Base-by-base conservation (phyloP, 2,113 vertebrate genomes). In the Todiramphus saurophagus region DNA sequence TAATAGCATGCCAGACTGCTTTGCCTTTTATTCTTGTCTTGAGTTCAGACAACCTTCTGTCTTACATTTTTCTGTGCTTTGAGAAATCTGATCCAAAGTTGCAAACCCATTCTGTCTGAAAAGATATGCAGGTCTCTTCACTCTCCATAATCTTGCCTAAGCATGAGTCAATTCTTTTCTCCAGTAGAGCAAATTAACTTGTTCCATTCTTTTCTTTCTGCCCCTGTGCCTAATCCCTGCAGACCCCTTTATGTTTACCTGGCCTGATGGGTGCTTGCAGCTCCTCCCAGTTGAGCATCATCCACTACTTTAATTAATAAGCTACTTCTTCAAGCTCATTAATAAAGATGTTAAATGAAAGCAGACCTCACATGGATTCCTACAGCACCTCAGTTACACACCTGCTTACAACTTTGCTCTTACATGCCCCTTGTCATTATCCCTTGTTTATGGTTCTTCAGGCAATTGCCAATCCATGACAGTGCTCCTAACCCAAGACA, bases 401-500 rank as follows among this genome's bases (percentile, higher is more conserved):
- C 66, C 76, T 92, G 75, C 83, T 92, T 76, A 87, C 50, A 94
- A 74, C 91, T 94, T 96, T 96, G 95, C 63, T 82, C 91, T 92
- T 85, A 94, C 60, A 76, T 95, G 87, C 83, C 89, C 82, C 64
- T 91, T 92, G 77, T 93, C 93, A 93, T 93, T 94, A 94, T 96
- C 87, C 84, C 83, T 87, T 96, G 94, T 96, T 96, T 96, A 96
- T 94, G 95, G 96, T 89, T 96, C 93, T 96, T 96, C 91, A 94
- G 87, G 94, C 93, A 94, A 91, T 92, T 96, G 92, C 83, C 89
- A 97, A 72, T 85, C 89, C 33, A 9, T 93, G 95, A 94, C 96
- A 94, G 87, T 31, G 83, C 76, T 92, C 58, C 89, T 95, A 92
- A 96, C 92, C 87, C 89, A 94, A 96, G 50, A 81, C 86, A 90